phyloP scores from a whole-genome alignment of 2,888 invertebrate species.

The Flexamia atlantica region DNA sequence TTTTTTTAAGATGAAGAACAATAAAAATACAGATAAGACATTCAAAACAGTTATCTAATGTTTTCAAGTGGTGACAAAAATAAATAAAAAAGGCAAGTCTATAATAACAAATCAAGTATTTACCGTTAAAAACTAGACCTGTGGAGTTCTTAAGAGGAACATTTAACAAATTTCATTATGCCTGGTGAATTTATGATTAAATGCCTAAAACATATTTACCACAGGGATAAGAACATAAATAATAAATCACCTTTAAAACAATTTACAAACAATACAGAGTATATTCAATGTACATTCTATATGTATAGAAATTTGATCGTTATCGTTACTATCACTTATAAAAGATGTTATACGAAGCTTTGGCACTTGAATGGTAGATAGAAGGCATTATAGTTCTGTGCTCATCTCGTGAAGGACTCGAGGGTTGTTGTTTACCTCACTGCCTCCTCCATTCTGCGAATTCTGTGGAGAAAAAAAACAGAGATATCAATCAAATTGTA shows the following conservation, averaged over 20 bases:
- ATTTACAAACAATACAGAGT: not conserved
- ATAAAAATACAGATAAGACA: not conserved
- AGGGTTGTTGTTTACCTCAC: constrained; percentile 61
- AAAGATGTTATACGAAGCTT: constrained; percentile 34
- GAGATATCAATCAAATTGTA: not conserved
- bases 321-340: constrained; percentile 6
- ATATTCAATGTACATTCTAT: not conserved
- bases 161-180: not conserved
- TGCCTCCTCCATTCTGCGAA: constrained; percentile 52
- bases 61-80: not conserved
- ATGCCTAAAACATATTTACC: too few relatives aligned
- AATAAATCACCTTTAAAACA: not conserved
- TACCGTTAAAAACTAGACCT: not conserved
- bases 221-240: not conserved
- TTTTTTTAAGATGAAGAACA: not conserved
- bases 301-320: constrained; percentile 32
- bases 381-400: constrained; percentile 64
- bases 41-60: not conserved
- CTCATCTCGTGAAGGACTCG: constrained; percentile 64
- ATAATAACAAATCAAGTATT: not conserved
- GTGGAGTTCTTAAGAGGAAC: not conserved
- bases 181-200: too few relatives aligned
- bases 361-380: constrained; percentile 58
- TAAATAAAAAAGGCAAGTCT: not conserved
- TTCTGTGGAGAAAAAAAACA: constrained; percentile 36